Percentiles rank a stretch among this genome's conserved stretches.
Evolutionary conservation across 35 echinoderm and acorn worm genomes (phyloP).

Genomic region (Ophiothrix spiculata): DNA sequence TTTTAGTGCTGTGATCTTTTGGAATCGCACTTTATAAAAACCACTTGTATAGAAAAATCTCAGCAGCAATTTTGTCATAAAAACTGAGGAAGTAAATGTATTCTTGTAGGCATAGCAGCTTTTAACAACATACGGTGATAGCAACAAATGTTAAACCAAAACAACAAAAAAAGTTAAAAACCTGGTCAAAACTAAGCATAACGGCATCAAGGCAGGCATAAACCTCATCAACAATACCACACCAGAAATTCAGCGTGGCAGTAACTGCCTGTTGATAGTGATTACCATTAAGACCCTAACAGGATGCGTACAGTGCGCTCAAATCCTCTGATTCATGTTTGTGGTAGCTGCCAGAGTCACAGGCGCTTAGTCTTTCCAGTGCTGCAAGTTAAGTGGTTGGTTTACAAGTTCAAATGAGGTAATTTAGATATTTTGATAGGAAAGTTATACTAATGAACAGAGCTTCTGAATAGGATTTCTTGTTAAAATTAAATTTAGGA

Average conservation of each 20-base stretch:
- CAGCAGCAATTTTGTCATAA: neutral
- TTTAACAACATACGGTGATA: neutral
- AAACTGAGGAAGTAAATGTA: neutral
- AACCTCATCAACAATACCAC: neutral
- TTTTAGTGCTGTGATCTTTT: too few relatives aligned
- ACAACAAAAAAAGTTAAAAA: too few relatives aligned
- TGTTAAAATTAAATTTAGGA: neutral
- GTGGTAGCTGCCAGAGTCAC: neutral
- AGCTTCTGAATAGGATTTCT: neutral
- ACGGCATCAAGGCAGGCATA: neutral
- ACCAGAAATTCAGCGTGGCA: neutral
- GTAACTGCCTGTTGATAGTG: neutral
- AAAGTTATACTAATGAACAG: neutral
- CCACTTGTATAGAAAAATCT: neutral
- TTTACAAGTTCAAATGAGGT: neutral
- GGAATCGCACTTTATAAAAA: too few relatives aligned
- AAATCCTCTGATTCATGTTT: constrained; percentile 12
- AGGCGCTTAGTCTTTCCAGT: neutral
- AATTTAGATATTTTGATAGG: neutral
- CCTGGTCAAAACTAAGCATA: neutral
- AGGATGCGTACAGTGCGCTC: neutral
- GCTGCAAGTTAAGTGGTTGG: neutral
- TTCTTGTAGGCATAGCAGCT: neutral
- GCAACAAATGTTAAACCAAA: neutral
- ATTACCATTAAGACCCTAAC: neutral